Percentiles rank a stretch among this genome's conserved stretches.
phyloP scores from a whole-genome alignment of 2,888 invertebrate species.

The Drosophila multiciliata region DNA sequence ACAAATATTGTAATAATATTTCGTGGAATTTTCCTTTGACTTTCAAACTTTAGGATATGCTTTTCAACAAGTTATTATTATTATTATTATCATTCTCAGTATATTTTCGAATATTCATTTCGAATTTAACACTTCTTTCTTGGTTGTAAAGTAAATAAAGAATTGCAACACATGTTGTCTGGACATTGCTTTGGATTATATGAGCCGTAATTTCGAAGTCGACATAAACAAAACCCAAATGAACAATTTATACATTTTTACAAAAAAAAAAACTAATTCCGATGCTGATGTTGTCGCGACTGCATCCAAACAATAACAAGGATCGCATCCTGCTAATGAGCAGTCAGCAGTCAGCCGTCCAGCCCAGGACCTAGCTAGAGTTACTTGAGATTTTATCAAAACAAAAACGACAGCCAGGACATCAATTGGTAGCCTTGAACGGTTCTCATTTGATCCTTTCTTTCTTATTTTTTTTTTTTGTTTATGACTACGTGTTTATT shows the following conservation, averaged over 20 bases:
- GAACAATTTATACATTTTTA: constrained; percentile 1
- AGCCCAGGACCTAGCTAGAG: constrained; percentile 29
- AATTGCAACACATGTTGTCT: constrained; percentile 60
- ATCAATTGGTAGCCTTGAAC: constrained; percentile 55
- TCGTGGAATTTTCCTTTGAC: background rate
- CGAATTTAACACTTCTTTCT: background rate
- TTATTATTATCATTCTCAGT: too few species aligned
- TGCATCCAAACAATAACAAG: constrained; percentile 56
- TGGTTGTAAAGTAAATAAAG: constrained; percentile 27
- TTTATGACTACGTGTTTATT: constrained; percentile 74
- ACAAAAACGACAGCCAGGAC: constrained; percentile 54
- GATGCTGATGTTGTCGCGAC: constrained; percentile 63
- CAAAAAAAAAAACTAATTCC: constrained; percentile 27
- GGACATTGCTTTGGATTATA: constrained; percentile 37
- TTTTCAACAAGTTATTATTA: background rate
- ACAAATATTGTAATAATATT: background rate
- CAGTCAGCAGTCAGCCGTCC: constrained; percentile 32
- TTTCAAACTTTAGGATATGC: background rate
- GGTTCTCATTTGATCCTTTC: constrained; percentile 38
- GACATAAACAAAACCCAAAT: constrained; percentile 60
- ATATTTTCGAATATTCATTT: background rate
- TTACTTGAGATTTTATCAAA: constrained; percentile 80
- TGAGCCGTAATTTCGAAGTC: constrained; percentile 41
- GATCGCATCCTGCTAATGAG: constrained; percentile 58
- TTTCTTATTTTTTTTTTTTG: constrained; percentile 30